Percentiles rank a stretch among this genome's conserved stretches.
Evolutionary conservation across 2,113 vertebrate species (phyloP).

Genomic region (Pelecanus crispus): DNA sequence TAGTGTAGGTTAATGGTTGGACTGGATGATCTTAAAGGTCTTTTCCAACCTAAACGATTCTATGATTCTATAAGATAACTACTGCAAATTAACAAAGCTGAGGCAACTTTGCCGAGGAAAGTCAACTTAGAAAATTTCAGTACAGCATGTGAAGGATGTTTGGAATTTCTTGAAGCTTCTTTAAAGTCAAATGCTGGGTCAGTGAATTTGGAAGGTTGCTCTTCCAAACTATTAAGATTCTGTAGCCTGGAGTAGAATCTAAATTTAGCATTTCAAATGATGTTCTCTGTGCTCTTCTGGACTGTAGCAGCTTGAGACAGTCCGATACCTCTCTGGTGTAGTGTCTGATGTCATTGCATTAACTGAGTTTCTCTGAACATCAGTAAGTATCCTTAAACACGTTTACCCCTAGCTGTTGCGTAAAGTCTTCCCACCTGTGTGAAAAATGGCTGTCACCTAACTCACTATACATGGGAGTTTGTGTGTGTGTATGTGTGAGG

Average conservation of each 20-base stretch:
- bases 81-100: background rate
- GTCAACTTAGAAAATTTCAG: background rate
- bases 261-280: background rate
- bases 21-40: too few relatives aligned
- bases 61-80: too few relatives aligned
- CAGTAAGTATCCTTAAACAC: background rate
- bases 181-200: background rate
- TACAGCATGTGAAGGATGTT: background rate
- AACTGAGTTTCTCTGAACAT: background rate
- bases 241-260: background rate
- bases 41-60: too few relatives aligned
- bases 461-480: accelerated
- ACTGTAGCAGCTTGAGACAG: background rate
- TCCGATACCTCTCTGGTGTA: background rate
- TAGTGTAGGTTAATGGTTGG: too few relatives aligned
- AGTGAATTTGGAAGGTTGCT: background rate
- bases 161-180: background rate
- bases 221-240: background rate
- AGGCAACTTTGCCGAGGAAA: background rate
- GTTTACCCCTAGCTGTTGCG: background rate
- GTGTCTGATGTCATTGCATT: background rate
- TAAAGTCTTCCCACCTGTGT: background rate
- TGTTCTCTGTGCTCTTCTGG: background rate
- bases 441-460: background rate
- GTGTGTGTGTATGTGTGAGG: background rate